These are phyloP conservation scores for Drosophila paranaensis DNA, from an alignment of 2,888 invertebrate genomes.

Conservation along the genomic window DNA sequence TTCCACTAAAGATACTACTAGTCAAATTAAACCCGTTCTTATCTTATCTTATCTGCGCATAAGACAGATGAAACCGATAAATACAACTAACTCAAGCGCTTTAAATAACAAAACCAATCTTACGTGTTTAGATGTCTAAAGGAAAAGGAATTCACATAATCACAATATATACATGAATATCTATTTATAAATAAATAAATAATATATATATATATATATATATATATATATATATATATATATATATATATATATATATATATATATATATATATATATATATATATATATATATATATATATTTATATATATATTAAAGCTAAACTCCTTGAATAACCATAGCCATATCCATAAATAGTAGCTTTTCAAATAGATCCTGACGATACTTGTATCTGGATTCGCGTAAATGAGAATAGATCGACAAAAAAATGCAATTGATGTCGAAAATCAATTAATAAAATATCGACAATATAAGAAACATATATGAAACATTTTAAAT, in stretches of 20 bases:
- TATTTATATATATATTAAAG: no score
- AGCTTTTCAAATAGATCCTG: slow-evolving; percentile 11
- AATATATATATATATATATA: no score
- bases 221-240: slow-evolving; percentile 8
- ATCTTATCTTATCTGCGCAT: slow-evolving; percentile 22
- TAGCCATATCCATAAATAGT: slow-evolving; percentile 19
- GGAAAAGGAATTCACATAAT: slow-evolving; percentile 16
- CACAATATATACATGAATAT: not conserved
- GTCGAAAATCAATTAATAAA: not conserved
- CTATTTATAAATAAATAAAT: no score
- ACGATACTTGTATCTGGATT: not conserved
- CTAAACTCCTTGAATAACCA: slow-evolving; percentile 8
- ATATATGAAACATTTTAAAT: not conserved
- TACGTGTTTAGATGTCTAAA: slow-evolving; percentile 43
- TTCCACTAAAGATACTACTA: slow-evolving; percentile 53
- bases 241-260: no score
- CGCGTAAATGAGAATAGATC: not conserved
- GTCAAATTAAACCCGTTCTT: slow-evolving; percentile 65
- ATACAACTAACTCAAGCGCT: slow-evolving; percentile 52
- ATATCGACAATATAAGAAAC: slow-evolving; percentile 20
- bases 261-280: no score
- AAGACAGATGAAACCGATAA: slow-evolving; percentile 20
- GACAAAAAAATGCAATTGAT: not conserved
- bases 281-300: not conserved
- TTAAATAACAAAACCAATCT: slow-evolving; percentile 45